Percentiles rank a stretch among this genome's conserved stretches.
These are phyloP conservation scores for Nomada flava DNA, from an alignment of 2,888 invertebrate genomes.

Conservation along the genomic window DNA sequence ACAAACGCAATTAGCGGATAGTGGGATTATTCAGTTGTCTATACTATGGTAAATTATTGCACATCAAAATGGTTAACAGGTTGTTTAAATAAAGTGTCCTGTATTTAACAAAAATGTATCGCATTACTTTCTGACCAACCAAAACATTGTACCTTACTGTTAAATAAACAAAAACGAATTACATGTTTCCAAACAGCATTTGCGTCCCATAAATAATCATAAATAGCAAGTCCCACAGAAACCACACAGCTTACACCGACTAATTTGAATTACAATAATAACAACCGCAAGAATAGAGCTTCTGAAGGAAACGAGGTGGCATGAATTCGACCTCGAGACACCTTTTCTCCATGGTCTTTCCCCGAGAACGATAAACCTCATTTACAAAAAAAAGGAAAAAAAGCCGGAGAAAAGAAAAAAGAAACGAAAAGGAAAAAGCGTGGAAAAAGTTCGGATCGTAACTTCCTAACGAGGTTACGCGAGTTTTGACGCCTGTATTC, in stretches of 20 bases:
- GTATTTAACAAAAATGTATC: too few species aligned
- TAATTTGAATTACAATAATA: constrained; percentile 1
- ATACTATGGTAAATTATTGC: too few species aligned
- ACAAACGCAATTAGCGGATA: too few species aligned
- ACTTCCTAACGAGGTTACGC: constrained; percentile 42
- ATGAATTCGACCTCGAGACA: neutral
- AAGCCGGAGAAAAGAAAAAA: too few species aligned
- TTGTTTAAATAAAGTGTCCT: too few species aligned
- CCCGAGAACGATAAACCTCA: constrained; percentile 31
- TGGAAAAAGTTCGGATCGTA: constrained; percentile 40
- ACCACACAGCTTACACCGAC: neutral
- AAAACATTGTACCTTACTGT: too few species aligned
- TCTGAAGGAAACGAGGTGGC: neutral
- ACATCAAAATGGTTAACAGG: too few species aligned
- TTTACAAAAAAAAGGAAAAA: neutral
- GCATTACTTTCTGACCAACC: too few species aligned
- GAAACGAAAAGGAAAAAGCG: constrained; percentile 14
- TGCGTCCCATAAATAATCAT: neutral
- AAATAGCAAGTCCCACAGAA: neutral
- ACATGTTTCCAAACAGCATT: neutral
- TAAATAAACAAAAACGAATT: neutral
- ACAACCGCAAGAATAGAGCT: neutral
- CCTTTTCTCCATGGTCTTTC: neutral
- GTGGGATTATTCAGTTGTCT: too few species aligned
- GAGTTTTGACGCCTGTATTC: constrained; percentile 39